phyloP scores from a whole-genome alignment of 2,797 vertebrate species.

The Muscicapa striata region DNA sequence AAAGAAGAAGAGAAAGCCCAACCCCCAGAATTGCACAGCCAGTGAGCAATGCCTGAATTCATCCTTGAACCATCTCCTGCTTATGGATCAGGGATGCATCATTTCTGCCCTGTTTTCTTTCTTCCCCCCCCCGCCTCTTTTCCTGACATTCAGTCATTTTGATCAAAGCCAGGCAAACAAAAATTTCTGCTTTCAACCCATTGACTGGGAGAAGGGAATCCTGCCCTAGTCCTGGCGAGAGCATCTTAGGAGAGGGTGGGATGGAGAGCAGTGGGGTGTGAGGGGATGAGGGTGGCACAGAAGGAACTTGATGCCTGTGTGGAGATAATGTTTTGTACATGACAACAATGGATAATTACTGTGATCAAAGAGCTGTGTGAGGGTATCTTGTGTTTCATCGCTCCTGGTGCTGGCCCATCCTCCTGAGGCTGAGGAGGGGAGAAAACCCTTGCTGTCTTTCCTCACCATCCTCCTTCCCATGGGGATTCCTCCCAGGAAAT shows the following conservation, averaged over 20 bases:
- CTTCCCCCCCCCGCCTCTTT: background rate
- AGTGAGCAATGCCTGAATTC: slow-evolving; percentile 13
- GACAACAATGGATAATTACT: background rate
- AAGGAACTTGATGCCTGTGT: background rate
- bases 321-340: background rate
- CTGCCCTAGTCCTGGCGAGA: background rate
- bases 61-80: slow-evolving; percentile 43
- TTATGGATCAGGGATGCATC: background rate
- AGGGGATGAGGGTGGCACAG: background rate
- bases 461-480: background rate
- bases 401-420: background rate
- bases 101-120: slow-evolving; percentile 17
- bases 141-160: background rate
- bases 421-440: background rate
- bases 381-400: background rate
- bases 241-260: background rate
- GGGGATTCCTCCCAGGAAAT: background rate
- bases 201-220: background rate
- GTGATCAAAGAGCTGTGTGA: slow-evolving; percentile 10
- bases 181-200: background rate
- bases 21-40: background rate
- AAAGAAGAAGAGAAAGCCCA: background rate
- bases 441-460: background rate
- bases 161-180: slow-evolving; percentile 22
- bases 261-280: background rate